phyloP scores from a whole-genome alignment of 1,140 invertebrate genomes.

The Frieseomelitta varia region DNA sequence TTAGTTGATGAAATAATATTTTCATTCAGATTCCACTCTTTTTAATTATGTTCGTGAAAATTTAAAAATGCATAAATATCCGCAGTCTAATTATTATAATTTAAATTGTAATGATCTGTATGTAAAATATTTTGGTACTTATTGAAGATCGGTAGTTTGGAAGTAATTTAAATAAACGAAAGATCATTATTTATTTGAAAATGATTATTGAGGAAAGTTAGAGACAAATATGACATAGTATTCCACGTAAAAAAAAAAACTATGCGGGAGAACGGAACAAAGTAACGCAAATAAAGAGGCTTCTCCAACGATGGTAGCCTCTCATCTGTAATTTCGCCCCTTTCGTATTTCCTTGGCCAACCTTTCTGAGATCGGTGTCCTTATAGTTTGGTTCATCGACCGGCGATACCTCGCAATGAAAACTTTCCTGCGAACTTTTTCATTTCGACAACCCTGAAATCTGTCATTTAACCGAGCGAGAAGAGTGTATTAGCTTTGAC shows the following conservation, averaged over 20 bases:
- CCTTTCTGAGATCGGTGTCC: conserved; percentile 14
- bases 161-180: neutral
- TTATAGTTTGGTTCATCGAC: conserved; percentile 36
- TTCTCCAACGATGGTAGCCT: conserved; percentile 65
- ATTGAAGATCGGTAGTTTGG: too few species aligned
- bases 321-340: conserved; percentile 71
- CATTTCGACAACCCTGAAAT: conserved; percentile 68
- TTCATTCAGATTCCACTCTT: too few species aligned
- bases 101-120: too few species aligned
- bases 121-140: too few species aligned
- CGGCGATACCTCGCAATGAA: conserved; percentile 31
- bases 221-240: conserved; percentile 19
- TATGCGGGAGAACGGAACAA: neutral
- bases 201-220: conserved; percentile 8
- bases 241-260: conserved; percentile 6
- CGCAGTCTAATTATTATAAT: too few species aligned
- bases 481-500: conserved; percentile 61
- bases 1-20: too few species aligned
- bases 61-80: too few species aligned
- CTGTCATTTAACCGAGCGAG: conserved; percentile 66
- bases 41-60: too few species aligned
- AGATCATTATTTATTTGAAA: neutral
- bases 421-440: conserved; percentile 63
- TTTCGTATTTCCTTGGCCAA: neutral
- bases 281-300: conserved; percentile 59